These are phyloP conservation scores for Cherax quadricarinatus DNA, from an alignment of 1,140 invertebrate species.

Conservation along the genomic window DNA sequence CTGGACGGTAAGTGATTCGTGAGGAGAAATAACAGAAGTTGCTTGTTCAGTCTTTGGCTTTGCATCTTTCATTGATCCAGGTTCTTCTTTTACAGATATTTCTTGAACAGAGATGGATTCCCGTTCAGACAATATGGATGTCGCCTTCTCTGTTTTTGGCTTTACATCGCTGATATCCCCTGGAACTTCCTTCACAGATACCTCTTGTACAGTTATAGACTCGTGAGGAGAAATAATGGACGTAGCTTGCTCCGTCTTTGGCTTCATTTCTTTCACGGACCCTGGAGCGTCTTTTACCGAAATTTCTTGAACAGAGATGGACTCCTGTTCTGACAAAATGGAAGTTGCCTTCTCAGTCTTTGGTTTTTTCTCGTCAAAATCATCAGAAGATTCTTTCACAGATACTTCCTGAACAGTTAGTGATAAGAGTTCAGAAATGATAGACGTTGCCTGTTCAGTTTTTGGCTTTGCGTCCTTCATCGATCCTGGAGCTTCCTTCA, in stretches of 20 bases:
- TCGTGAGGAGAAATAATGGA: constrained; percentile 46
- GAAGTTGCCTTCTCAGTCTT: constrained; percentile 76
- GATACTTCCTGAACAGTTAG: constrained; percentile 49
- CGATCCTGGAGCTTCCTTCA: constrained; percentile 51
- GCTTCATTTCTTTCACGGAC: constrained; percentile 75
- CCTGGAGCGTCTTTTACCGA: constrained; percentile 76
- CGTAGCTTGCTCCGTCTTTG: constrained; percentile 50
- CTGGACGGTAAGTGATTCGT: constrained; percentile 37
- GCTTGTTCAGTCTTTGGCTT: constrained; percentile 44
- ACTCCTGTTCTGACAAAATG: constrained; percentile 44
- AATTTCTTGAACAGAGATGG: constrained; percentile 55
- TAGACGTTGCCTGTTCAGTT: constrained; percentile 59
- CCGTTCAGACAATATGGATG: constrained; percentile 75
- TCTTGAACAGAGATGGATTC: constrained; percentile 36
- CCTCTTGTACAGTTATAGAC: constrained; percentile 43
- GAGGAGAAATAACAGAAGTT: constrained; percentile 26
- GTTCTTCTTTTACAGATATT: constrained; percentile 31
- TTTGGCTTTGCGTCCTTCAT: constrained; percentile 67
- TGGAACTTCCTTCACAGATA: constrained; percentile 78
- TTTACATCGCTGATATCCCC: constrained; percentile 76
- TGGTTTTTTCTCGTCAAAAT: constrained; percentile 74
- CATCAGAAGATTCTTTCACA: constrained; percentile 76
- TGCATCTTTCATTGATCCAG: constrained; percentile 1
- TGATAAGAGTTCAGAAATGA: constrained; percentile 28
- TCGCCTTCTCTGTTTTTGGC: constrained; percentile 78